These are phyloP conservation scores for Platycheirus albimanus DNA, from an alignment of 2,888 invertebrate species.

Conservation along the genomic window DNA sequence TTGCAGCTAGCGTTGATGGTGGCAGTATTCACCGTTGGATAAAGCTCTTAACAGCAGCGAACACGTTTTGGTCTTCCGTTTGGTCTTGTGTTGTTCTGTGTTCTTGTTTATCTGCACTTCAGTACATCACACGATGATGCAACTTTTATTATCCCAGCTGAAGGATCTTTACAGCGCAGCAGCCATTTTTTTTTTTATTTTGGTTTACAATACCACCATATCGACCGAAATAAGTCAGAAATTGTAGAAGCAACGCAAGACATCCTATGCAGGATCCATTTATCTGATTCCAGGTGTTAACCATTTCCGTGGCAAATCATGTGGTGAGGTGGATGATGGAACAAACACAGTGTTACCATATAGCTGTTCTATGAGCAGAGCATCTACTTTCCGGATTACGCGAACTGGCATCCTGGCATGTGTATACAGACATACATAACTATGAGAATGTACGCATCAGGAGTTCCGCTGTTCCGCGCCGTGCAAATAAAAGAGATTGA, in stretches of 20 bases:
- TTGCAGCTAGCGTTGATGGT: background rate
- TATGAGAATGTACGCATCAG: conserved; percentile 1
- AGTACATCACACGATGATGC: conserved; percentile 31
- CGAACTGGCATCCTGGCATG: too few species aligned
- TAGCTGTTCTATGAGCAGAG: conserved; percentile 8
- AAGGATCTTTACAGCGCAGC: background rate
- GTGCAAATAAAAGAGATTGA: conserved; percentile 49
- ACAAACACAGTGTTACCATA: background rate
- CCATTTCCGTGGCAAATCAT: conserved; percentile 57
- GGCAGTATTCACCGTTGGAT: background rate
- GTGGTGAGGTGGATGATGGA: background rate
- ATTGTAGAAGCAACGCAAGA: conserved; percentile 9
- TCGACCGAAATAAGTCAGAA: conserved; percentile 29
- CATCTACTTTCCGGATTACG: too few species aligned
- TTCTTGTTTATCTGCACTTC: conserved; percentile 18
- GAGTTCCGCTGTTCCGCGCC: too few species aligned
- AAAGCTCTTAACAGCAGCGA: conserved; percentile 25
- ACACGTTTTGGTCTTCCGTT: conserved; percentile 42
- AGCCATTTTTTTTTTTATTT: background rate
- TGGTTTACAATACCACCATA: background rate
- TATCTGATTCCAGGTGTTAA: conserved; percentile 67
- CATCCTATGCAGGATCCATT: conserved; percentile 40
- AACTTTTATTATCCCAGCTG: conserved; percentile 29
- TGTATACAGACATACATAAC: background rate
- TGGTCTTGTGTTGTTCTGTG: background rate